Conservation (phyloP, 2,797 vertebrate species). For the Dendrocincla tyrannina region DNA sequence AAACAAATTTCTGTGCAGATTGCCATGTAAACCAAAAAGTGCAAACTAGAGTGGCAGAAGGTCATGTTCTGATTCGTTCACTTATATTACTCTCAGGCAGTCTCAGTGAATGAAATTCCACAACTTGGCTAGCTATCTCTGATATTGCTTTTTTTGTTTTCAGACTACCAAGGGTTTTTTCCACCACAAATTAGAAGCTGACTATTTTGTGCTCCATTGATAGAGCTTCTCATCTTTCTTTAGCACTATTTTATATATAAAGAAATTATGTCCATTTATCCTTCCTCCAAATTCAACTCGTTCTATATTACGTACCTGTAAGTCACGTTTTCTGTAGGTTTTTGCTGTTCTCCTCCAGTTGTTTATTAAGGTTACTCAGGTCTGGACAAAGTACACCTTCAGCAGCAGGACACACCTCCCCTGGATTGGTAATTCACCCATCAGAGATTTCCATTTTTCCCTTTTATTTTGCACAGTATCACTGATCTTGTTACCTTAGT, state of each 20-base stretch:
- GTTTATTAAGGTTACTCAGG: not conserved
- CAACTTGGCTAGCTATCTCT: not conserved
- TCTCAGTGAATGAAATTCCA: not conserved
- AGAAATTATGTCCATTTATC: not conserved
- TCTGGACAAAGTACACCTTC: not conserved
- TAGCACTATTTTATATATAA: not conserved
- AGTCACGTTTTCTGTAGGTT: not conserved
- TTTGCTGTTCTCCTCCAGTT: not conserved
- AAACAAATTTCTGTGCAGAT: not conserved
- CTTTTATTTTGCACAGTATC: not conserved
- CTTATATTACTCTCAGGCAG: not conserved
- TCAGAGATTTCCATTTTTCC: not conserved
- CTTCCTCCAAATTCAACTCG: not conserved
- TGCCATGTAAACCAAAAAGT: not conserved
- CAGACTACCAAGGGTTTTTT: not conserved
- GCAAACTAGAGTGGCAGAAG: not conserved
- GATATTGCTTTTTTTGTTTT: not conserved
- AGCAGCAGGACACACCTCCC: not conserved
- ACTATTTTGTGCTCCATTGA: not conserved
- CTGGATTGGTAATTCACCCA: not conserved
- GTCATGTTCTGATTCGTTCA: not conserved
- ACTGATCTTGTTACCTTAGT: not conserved
- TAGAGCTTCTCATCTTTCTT: not conserved
- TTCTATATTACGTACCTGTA: not conserved
- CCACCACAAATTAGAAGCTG: not conserved